Evolutionary conservation across 2,797 vertebrate species (phyloP), one percentile per base, ranked within the genome.

Genomic region (Acanthis flammea): DNA sequence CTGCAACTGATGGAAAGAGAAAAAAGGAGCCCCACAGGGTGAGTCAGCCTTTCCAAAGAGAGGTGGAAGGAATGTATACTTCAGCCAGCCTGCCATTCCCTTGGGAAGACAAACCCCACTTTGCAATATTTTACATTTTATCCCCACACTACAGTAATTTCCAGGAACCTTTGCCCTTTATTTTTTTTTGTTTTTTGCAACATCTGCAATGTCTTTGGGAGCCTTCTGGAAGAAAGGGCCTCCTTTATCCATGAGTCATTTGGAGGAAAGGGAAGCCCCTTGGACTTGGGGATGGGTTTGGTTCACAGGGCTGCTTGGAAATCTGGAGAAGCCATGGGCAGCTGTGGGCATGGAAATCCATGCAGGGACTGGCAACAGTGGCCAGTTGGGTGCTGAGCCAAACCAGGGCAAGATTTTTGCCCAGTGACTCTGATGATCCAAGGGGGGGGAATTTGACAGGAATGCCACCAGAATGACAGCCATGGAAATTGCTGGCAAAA

Each of bases 221-320:
- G 61, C 35, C 9, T 86, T 92, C 42, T 85, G 65, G 70, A 90
- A 84, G 44, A 95, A 90, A 93, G 45, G 41, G 42, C 60, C 42
- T 87, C 68, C 27, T 19, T 31, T 19, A 24, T 6, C n/a, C 50
- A 25, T 91, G 91, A 94, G 71, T 96, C 85, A 96, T 85, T 4
- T 39, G 51, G 91, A 93, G 53, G 45, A 91, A 93, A 94, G 85
- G 77, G 85, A 94, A 78, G 33, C 28, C 72, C 65, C 45, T 41
- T 47, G 45, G 61, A 87, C 7, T 3, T 24, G n/a, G 16, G 23
- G 28, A 41, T 25, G 9, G 31, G 70, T 82, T 33, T 51, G 50
- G 31, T 90, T 92, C 80, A 72, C 58, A 81, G 42, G 39, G 58
- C 39, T 72, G 24, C 39, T 35, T 4, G 1, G 41, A 70, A 80